Evolutionary conservation across 2,797 vertebrate species (phyloP).

Genomic region (Clarias pachynema): DNA sequence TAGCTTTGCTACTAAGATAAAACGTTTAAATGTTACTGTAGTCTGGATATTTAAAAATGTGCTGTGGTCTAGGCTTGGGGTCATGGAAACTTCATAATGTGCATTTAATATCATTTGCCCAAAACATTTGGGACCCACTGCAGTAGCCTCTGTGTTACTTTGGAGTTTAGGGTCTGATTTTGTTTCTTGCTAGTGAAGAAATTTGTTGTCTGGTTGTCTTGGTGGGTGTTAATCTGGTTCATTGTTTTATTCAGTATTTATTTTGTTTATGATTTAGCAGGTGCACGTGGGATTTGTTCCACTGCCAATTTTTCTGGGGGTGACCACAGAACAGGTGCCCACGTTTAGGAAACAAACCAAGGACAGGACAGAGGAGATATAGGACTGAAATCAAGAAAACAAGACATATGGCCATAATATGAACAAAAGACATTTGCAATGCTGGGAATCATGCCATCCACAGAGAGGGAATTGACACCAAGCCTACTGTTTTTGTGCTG

Average conservation of each 20-base stretch:
- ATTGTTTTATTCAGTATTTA: not conserved
- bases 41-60: too few species aligned
- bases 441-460: not conserved
- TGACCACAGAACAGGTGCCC: not conserved
- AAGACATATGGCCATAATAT: not conserved
- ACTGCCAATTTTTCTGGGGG: not conserved
- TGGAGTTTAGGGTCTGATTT: not conserved
- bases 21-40: not conserved
- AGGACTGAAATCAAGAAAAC: not conserved
- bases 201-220: not conserved
- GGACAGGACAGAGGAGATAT: not conserved
- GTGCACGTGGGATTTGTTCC: not conserved
- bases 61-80: not conserved
- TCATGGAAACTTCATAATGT: not conserved
- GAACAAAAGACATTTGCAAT: not conserved
- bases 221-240: not conserved
- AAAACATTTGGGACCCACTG: not conserved
- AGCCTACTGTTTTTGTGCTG: not conserved
- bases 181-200: not conserved
- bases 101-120: not conserved
- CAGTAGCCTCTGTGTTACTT: not conserved
- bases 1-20: not conserved
- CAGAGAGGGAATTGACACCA: not conserved
- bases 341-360: slow-evolving; percentile 10
- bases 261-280: not conserved